Base-by-base conservation (phyloP, 2,888 invertebrate genomes). In the Mythimna albipuncta region DNA sequence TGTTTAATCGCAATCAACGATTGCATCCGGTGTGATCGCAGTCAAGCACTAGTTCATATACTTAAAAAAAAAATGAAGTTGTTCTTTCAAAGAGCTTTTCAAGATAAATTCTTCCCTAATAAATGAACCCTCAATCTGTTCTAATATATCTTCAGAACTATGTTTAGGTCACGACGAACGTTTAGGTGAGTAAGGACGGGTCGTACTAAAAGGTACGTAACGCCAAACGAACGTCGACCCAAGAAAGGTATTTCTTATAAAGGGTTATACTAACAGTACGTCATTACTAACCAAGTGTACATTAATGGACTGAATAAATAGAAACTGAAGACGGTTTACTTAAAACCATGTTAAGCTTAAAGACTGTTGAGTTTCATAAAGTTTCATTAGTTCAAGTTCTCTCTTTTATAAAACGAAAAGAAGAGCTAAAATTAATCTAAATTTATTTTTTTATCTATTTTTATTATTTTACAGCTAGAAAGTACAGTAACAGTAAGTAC, bases 151-250 rank as follows among this genome's bases (percentile, higher is more conserved):
- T 79, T 26, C 16, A 68, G 32, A 50, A 35, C 47, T 76, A 65
- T 74, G 67, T 74, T 73, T 69, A 70, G 77, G 74, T 72, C 73
- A 74, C 68, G 55, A 47, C 65, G 65, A 77, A 70, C 63, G 70
- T 38, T 77, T 61, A 78, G 74, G 69, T 75, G 72, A 85, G 68
- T 69, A 52, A 74, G 69, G 82, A 64, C 77, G 63, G 81, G 67
- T 55, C 77, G 74, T 77, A 63, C 73, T 81, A 62, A 59, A 69
- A 66, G 58, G 68, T 68, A 76, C 59, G 47, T 72, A 67, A 82
- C 69, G 62, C 61, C 68, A 66, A 69, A 83, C 58, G 77, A 64
- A 65, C 77, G 59, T 59, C 57, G 72, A 84, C 69, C 77, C 57
- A 13, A 70, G 38, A 76, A 66, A 79, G 67, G 68, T 70, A 68